Base-by-base conservation (phyloP, 1,140 invertebrate species). In the Tribolium castaneum region DNA sequence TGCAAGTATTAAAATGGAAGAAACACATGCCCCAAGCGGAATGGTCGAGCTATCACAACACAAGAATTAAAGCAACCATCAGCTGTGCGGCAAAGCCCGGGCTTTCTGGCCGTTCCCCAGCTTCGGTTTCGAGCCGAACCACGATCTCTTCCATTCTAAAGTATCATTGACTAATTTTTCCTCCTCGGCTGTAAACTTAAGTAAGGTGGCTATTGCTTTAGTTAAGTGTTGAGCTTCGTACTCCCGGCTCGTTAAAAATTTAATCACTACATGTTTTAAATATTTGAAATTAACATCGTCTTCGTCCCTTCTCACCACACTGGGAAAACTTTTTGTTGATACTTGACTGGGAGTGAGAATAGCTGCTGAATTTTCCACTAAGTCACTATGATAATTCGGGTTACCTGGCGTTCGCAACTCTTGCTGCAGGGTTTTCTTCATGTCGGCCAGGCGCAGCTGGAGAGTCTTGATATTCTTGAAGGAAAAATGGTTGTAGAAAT, bases 221-320 rank as follows among this genome's bases (percentile, higher is more conserved):
- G 96, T 97, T 79, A 98, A 88, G 86, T 98, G 96, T 19, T 96
- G 90, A 34, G 96, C 96, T 90, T 97, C 91, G 59, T 92, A 90
- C 90, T 98, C 96, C 81, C 94, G 89, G 83, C 95, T 96, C 0
- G 96, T 96, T 81, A 98, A 89, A 87, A 98, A 97, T 85, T 97
- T 97, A 4, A 98, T 92, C 70, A 98, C 92, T 76, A 98, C 96
- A 87, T 98, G 96, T 85, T 97, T 97, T 70, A 98, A 89, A 87
- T 98, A 97, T 85, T 94, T 93, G 83, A 94, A 92, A 87, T 95
- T 96, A 49, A 96, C 92, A 81, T 95, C 94, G 3, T 93, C 90
- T 52, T 93, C 92, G 75, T 90, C 89, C 0, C 87, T 86, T 0
- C 87, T 86, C 1, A 86, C 84, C 73, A 86, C 87, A 81, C 86